phyloP scores from a whole-genome alignment of 92 coral and sea anemone species.

The Muricea muricata region DNA sequence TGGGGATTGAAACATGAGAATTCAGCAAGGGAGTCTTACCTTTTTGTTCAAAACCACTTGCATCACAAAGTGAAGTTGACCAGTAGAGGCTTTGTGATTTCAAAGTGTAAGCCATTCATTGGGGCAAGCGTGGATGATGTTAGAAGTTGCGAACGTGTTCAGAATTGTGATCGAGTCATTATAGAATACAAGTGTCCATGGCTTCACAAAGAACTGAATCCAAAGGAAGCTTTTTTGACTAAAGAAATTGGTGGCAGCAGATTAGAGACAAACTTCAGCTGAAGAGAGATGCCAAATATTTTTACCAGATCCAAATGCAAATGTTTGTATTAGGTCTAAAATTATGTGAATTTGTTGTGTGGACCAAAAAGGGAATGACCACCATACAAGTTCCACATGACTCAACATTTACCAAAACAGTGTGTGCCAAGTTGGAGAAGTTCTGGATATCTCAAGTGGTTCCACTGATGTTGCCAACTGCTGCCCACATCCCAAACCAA shows the following conservation, averaged over 20 bases:
- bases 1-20: slow-evolving; percentile 31
- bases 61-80: slow-evolving; percentile 31
- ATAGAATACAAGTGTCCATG: slow-evolving; percentile 36
- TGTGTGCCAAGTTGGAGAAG: not conserved
- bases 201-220: slow-evolving; percentile 24
- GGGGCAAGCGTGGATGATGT: slow-evolving; percentile 30
- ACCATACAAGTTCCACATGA: not conserved
- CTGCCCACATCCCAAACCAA: not conserved
- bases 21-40: slow-evolving; percentile 34
- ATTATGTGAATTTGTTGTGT: slow-evolving; percentile 33
- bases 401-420: not conserved
- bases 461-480: not conserved
- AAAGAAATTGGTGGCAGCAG: slow-evolving; percentile 29
- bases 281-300: slow-evolving; percentile 26
- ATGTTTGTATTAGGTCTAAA: slow-evolving; percentile 34
- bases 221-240: slow-evolving; percentile 30
- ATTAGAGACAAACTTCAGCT: slow-evolving; percentile 19
- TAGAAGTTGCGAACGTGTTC: slow-evolving; percentile 23
- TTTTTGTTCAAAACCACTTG: slow-evolving; percentile 20
- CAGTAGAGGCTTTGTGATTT: slow-evolving; percentile 31
- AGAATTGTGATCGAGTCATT: slow-evolving; percentile 3
- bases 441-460: not conserved
- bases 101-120: slow-evolving; percentile 17
- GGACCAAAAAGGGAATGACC: slow-evolving; percentile 20
- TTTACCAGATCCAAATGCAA: slow-evolving; percentile 43